These are phyloP conservation scores for Epiblema foenella DNA, from an alignment of 2,888 invertebrate species.

Conservation along the genomic window DNA sequence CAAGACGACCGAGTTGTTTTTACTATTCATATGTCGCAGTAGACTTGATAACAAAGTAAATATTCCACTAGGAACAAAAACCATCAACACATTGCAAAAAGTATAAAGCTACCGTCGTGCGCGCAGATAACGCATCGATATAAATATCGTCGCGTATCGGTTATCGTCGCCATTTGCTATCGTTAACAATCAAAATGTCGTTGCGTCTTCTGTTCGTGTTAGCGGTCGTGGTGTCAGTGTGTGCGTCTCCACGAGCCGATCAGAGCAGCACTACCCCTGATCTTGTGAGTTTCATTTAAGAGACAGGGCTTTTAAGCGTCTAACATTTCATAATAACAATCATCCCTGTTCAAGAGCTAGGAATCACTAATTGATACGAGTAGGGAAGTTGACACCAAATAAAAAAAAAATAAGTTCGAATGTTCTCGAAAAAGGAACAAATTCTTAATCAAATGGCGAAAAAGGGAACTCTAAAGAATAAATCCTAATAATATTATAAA, in stretches of 20 bases:
- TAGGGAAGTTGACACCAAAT: no score
- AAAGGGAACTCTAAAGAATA: no score
- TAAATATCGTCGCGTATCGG: constrained; percentile 23
- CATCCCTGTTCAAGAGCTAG: neutral
- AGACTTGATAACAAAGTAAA: neutral
- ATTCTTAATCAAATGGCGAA: no score
- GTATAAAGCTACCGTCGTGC: neutral
- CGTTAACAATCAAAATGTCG: constrained; percentile 31
- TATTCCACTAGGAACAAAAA: neutral
- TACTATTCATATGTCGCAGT: neutral
- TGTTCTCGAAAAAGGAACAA: no score
- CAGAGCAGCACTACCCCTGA: constrained; percentile 7
- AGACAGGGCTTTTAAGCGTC: neutral
- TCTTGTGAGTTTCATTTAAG: neutral
- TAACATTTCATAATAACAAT: neutral
- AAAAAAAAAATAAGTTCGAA: no score
- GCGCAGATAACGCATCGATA: constrained; percentile 30
- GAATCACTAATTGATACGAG: no score
- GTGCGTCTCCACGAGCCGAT: constrained; percentile 32
- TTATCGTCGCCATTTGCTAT: constrained; percentile 23
- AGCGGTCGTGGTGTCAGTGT: constrained; percentile 29
- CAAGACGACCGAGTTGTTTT: neutral
- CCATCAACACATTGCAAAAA: neutral
- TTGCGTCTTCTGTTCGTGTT: constrained; percentile 25
- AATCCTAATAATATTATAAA: no score